These are phyloP conservation scores for Hermetia illucens DNA, from an alignment of 1,140 invertebrate species.

Conservation along the genomic window DNA sequence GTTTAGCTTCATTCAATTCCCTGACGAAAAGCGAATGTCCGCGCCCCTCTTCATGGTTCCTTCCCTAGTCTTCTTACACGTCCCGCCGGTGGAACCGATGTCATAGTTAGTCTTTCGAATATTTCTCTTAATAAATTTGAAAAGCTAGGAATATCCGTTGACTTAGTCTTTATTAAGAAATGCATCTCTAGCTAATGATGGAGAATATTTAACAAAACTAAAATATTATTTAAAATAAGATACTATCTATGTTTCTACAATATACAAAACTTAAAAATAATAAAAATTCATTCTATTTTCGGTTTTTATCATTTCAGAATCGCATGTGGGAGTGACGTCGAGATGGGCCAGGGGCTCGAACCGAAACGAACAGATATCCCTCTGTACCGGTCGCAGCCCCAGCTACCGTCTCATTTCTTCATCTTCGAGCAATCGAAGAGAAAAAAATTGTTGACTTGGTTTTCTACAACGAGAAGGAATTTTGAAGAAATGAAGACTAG, in stretches of 20 bases:
- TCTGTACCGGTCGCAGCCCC: constrained; percentile 6
- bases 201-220: too few species aligned
- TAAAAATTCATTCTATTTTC: constrained; percentile 3
- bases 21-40: too few species aligned
- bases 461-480: neutral
- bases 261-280: neutral
- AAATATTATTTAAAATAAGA: too few species aligned
- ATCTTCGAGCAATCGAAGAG: constrained; percentile 6
- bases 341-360: constrained; percentile 6
- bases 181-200: too few species aligned
- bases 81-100: too few species aligned
- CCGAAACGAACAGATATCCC: constrained; percentile 2
- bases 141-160: too few species aligned
- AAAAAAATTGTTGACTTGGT: neutral
- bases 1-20: too few species aligned
- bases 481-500: constrained; percentile 1
- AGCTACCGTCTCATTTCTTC: constrained; percentile 1
- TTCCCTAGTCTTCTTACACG: too few species aligned
- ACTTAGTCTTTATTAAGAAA: too few species aligned
- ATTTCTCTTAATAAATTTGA: too few species aligned
- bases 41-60: too few species aligned
- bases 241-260: neutral
- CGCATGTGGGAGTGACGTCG: constrained; percentile 6
- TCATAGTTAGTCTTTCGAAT: too few species aligned
- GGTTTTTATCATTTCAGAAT: constrained; percentile 5